Percentiles rank a stretch among this genome's conserved stretches.
Conservation (phyloP, 2,113 vertebrate genomes). For the Tricholaema leucomelas region DNA sequence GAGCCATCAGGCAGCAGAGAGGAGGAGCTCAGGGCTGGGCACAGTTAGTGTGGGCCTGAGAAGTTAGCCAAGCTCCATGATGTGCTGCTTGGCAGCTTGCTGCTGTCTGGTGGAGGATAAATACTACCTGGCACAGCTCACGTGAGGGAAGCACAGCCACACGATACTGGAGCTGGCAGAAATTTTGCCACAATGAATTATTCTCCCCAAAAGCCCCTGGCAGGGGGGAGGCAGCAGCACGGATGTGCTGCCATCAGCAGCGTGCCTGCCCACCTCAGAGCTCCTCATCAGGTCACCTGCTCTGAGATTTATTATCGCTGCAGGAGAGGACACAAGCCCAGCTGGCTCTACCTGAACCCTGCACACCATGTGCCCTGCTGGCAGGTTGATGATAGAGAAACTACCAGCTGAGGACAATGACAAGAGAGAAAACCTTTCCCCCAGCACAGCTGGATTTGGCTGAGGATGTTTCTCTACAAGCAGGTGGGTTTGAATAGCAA, state of each 20-base stretch:
- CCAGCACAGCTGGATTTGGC: background rate
- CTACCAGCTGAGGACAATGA: background rate
- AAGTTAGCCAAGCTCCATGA: background rate
- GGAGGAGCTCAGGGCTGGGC: background rate
- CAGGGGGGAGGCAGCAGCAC: background rate
- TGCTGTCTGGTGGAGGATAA: background rate
- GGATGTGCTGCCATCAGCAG: background rate
- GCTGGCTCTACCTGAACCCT: background rate
- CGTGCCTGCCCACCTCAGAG: rapidly evolving
- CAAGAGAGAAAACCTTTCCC: background rate
- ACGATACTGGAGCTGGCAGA: background rate
- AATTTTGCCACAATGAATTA: background rate
- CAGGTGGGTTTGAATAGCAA: background rate
- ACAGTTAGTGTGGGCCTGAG: background rate
- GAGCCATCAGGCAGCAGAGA: background rate
- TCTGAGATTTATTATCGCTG: rapidly evolving
- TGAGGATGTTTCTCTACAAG: background rate
- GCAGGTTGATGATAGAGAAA: background rate
- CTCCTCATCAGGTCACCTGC: background rate
- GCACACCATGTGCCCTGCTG: background rate
- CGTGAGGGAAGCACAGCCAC: background rate
- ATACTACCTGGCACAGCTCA: background rate
- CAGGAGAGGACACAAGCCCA: background rate
- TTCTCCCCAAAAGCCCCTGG: background rate
- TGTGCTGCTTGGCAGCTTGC: background rate